Base-by-base conservation (phyloP, 2,113 vertebrate genomes). In the Dolichallabes microphthalmus region DNA sequence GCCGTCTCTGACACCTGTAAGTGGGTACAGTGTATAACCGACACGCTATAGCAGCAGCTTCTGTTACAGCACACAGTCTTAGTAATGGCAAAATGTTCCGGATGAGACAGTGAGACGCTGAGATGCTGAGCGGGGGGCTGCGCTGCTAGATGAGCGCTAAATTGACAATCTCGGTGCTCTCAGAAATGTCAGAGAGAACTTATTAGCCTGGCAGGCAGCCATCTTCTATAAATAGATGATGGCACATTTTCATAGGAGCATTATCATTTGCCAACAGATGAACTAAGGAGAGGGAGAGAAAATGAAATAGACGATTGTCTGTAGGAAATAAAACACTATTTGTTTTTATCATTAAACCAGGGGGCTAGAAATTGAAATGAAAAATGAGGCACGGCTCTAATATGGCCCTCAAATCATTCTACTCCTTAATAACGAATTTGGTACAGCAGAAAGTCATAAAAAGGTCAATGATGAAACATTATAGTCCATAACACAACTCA, bases 191-290 rank as follows among this genome's bases (percentile, higher is more conserved):
- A 92, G 80, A 89, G 80, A 87, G 83, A 88, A 92, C 87, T 91
- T 91, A 93, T 92, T 90, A 91, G 89, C 85, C 88, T 89, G 91
- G 87, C 81, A 84, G 85, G 71, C 80, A 82, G 83, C 89, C 89
- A 88, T 80, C 53, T 75, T 85, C 91, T 92, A 93, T 91, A 91
- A 93, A 94, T 91, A 93, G 91, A 91, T 88, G 83, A 89, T 85
- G 88, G 89, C 89, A 89, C 86, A 92, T 92, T 92, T 92, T 89
- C 89, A 90, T 74, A 19, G 84, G 30, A 61, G 69, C 87, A 92
- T 92, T 93, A 93, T 93, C 90, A 89, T 91, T 92, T 92, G 87
- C 90, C 89, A 88, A 86, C 92, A 93, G 91, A 92, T 92, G 92
- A 92, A 84, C 64, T 39, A 74, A 87, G 73, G 83, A 89, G 86